Conservation (phyloP, 2,888 invertebrate species). For the Fragum fragum region DNA sequence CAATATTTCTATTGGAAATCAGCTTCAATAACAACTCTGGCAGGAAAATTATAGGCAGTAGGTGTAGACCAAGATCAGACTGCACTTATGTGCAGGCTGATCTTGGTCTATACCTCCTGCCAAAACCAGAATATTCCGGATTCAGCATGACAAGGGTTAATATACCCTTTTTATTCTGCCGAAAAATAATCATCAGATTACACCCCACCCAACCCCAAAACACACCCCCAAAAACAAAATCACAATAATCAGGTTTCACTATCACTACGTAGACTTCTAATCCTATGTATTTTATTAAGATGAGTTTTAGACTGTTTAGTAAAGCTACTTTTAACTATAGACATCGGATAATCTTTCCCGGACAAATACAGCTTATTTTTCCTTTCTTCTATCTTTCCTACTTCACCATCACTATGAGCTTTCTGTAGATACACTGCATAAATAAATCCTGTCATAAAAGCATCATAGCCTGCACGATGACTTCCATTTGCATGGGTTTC, state of each 20-base stretch:
- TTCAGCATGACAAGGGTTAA: no score
- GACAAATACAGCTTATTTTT: conserved; percentile 85
- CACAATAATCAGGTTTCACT: not conserved
- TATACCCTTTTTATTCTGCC: no score
- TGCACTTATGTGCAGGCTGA: no score
- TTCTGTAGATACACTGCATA: conserved; percentile 82
- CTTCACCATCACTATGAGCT: conserved; percentile 34
- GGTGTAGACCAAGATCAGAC: no score
- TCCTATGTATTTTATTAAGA: conserved; percentile 72
- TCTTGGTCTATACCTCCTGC: no score
- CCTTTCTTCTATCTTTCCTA: conserved; percentile 74
- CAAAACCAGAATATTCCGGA: no score
- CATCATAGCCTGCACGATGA: conserved; percentile 87
- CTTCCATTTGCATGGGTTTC: conserved; percentile 72
- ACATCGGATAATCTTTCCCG: conserved; percentile 86
- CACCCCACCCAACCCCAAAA: no score
- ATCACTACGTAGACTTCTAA: conserved; percentile 3
- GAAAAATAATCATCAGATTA: no score
- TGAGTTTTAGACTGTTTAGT: conserved; percentile 83
- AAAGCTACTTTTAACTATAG: conserved; percentile 84
- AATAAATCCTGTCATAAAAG: conserved; percentile 87
- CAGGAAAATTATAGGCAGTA: no score
- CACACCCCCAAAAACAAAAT: no score
- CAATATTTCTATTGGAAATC: no score
- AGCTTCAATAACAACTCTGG: no score